Conservation (phyloP, 1,140 invertebrate species). For the Elymnias hypermnestra region DNA sequence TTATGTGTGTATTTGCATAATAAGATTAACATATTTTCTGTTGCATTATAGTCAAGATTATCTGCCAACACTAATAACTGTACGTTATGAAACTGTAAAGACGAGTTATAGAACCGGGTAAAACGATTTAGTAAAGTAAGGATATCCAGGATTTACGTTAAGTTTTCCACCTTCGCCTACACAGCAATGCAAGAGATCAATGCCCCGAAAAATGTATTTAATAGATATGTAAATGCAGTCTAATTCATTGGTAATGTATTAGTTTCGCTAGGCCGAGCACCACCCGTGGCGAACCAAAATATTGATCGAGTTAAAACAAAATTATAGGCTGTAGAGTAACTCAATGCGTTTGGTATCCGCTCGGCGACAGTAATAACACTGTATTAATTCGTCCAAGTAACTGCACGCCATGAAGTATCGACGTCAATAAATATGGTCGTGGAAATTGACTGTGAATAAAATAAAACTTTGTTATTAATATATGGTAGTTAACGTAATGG, state of each 20-base stretch:
- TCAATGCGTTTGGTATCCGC: conserved; percentile 44
- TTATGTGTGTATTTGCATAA: too few relatives aligned
- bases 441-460: conserved; percentile 7
- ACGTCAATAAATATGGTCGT: conserved; percentile 40
- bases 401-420: conserved; percentile 27
- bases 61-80: too few relatives aligned
- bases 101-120: too few relatives aligned
- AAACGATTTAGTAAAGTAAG: too few relatives aligned
- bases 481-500: too few relatives aligned
- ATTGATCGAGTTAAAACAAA: conserved; percentile 41
- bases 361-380: conserved; percentile 52
- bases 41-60: too few relatives aligned
- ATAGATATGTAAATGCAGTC: background rate
- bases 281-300: conserved; percentile 13
- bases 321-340: conserved; percentile 57
- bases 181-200: too few relatives aligned
- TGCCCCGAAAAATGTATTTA: too few relatives aligned
- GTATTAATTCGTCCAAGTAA: conserved; percentile 41
- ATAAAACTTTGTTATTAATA: background rate
- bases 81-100: too few relatives aligned
- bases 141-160: too few relatives aligned
- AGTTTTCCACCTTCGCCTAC: too few relatives aligned
- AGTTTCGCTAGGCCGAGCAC: conserved; percentile 3
- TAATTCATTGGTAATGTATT: background rate
- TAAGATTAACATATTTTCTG: too few relatives aligned